These are phyloP conservation scores for Ormyrus pomaceus DNA, from an alignment of 2,888 invertebrate genomes.

Conservation along the genomic window DNA sequence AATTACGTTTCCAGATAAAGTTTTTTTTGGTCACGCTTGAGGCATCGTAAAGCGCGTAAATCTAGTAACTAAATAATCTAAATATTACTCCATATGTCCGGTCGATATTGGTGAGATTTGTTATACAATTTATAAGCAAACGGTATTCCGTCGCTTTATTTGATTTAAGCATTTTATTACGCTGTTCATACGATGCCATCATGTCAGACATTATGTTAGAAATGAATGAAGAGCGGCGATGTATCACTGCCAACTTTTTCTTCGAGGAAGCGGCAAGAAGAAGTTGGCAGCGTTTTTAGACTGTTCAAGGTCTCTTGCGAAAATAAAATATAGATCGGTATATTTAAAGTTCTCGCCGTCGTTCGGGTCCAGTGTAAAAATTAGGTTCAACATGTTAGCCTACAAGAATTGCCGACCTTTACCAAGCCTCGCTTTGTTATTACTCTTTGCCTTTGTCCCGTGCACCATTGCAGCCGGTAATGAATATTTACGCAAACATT, in stretches of 20 bases:
- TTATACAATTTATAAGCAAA: neutral
- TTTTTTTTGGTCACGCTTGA: neutral
- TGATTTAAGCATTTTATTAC: neutral
- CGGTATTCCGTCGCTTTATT: neutral
- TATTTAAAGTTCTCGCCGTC: conserved; percentile 32
- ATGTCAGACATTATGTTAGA: neutral
- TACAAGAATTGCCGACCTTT: conserved; percentile 1
- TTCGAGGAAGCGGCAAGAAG: neutral
- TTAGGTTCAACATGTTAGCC: conserved; percentile 11
- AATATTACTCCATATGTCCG: too few relatives aligned
- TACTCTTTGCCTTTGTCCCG: conserved; percentile 8
- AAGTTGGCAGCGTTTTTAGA: conserved; percentile 31
- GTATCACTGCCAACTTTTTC: conserved; percentile 10
- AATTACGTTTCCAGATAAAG: neutral
- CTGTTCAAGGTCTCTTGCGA: conserved; percentile 33
- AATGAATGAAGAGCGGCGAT: neutral
- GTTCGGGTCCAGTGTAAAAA: conserved; percentile 34
- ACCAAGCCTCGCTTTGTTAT: neutral
- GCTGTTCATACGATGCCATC: neutral
- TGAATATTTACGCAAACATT: too few relatives aligned
- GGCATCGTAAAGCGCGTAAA: too few relatives aligned
- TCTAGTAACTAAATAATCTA: too few relatives aligned
- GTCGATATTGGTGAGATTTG: too few relatives aligned
- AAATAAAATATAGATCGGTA: conserved; percentile 44
- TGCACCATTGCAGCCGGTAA: conserved; percentile 14